These are phyloP conservation scores for Spheniscus humboldti DNA, from an alignment of 2,797 vertebrate species.

Conservation along the genomic window DNA sequence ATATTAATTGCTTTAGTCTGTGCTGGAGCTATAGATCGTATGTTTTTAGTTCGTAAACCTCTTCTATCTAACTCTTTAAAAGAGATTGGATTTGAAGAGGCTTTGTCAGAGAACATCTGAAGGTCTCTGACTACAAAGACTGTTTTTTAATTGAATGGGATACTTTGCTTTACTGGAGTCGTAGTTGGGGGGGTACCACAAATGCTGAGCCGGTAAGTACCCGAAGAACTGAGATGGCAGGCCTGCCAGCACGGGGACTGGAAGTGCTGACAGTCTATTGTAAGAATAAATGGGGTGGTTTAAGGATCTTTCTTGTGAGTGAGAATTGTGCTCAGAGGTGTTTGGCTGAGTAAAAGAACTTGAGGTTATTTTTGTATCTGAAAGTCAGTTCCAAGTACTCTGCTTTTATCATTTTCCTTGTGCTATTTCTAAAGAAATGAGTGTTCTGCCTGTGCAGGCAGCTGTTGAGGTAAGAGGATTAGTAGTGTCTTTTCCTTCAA, in stretches of 20 bases:
- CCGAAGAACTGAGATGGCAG: not conserved
- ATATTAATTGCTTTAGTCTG: not conserved
- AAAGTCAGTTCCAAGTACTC: not conserved
- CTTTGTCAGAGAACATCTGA: not conserved
- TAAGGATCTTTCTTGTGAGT: not conserved
- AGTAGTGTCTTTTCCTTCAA: not conserved
- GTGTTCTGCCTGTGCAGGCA: not conserved
- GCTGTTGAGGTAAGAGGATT: not conserved
- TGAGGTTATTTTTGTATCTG: not conserved
- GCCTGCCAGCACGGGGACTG: accelerated
- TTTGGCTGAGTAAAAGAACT: not conserved
- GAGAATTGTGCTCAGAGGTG: not conserved
- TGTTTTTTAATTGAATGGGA: not conserved
- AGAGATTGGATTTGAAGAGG: not conserved
- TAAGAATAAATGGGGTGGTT: not conserved
- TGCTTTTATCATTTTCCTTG: not conserved
- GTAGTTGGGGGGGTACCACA: accelerated
- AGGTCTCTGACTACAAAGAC: not conserved
- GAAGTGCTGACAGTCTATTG: not conserved
- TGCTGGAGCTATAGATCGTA: not conserved
- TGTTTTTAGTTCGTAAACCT: not conserved
- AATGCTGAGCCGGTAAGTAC: not conserved
- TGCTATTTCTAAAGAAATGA: not conserved
- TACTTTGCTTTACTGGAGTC: not conserved
- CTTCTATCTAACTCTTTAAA: not conserved